These are phyloP conservation scores for Sylvia borin DNA, from an alignment of 2,797 vertebrate species.

Conservation along the genomic window DNA sequence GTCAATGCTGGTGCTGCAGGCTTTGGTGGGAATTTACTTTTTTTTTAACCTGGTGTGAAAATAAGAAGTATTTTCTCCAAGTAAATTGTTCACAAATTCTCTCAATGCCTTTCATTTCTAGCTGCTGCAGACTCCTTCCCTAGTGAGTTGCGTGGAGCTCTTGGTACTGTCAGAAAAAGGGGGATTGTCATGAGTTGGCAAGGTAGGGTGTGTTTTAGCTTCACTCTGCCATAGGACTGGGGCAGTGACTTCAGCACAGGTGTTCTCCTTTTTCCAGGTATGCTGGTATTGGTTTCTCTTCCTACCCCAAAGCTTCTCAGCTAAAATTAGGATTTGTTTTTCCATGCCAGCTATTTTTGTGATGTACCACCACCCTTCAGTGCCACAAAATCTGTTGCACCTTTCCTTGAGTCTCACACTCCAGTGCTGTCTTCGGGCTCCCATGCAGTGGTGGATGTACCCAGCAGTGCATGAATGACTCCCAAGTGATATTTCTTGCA, in stretches of 20 bases:
- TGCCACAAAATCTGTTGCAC: neutral
- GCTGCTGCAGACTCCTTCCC: neutral
- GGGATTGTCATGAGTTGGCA: neutral
- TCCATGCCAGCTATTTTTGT: neutral
- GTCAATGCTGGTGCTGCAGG: neutral
- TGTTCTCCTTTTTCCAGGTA: neutral
- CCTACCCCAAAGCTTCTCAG: neutral
- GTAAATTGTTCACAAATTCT: neutral
- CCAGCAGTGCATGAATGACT: neutral
- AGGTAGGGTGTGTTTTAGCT: neutral
- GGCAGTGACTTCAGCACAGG: neutral
- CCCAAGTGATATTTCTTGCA: neutral
- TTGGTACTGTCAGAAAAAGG: neutral
- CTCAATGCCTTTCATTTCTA: neutral
- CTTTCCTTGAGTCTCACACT: neutral
- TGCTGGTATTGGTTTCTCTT: neutral
- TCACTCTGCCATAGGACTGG: neutral
- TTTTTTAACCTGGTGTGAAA: conserved; percentile 5
- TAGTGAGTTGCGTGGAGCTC: neutral
- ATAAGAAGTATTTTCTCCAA: neutral
- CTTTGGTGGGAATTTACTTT: neutral
- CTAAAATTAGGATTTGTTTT: neutral
- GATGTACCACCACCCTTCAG: neutral
- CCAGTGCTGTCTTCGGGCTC: neutral
- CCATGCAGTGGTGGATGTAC: neutral